Evolutionary conservation across 2,888 invertebrate genomes (phyloP), one percentile per base, ranked within the genome.

Genomic region (Cryptocephalus primarius): DNA sequence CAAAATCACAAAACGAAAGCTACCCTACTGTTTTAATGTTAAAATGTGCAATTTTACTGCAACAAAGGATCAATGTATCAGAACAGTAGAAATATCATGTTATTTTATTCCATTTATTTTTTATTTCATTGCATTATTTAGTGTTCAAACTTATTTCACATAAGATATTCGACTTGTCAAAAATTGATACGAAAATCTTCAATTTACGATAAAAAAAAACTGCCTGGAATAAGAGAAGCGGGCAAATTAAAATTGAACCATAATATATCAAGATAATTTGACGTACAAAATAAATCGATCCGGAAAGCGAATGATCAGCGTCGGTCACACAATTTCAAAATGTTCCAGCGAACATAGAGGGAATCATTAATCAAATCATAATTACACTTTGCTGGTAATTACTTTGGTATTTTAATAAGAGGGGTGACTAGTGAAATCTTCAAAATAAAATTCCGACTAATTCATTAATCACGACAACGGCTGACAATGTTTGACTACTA

Each of bases 381-480:
- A 55, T 56, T 56, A 57, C 56, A 48, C 55, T 53, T 53, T 53
- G 48, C 51, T 52, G 54, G 58, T 57, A 57, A 58, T 58, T 57
- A 57, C 58, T 56, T 54, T 49, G 55, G 56, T 54, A 57, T 58
- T 58, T 57, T 58, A 58, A 58, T 58, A 59, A 58, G 55, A 58
- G 56, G 55, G 59, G 59, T 60, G 60, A 61, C 62, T 57, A 50
- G 60, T 56, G 48, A 54, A 58, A 54, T 56, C 56, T 61, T 58
- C 55, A 56, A 61, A 60, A 60, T 59, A 58, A 60, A 61, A 61
- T 60, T 57, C 55, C 49, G 22, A 22, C 22, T 22, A 22, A 22
- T 22, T 22, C 22, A 22, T 22, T 22, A 22, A 22, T 60, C 61
- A 61, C 45, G 39, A 33, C 44, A 41, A 39, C 41, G 32, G 42